phyloP scores from a whole-genome alignment of 2,797 vertebrate species.

The Odontamblyopus rebecca region DNA sequence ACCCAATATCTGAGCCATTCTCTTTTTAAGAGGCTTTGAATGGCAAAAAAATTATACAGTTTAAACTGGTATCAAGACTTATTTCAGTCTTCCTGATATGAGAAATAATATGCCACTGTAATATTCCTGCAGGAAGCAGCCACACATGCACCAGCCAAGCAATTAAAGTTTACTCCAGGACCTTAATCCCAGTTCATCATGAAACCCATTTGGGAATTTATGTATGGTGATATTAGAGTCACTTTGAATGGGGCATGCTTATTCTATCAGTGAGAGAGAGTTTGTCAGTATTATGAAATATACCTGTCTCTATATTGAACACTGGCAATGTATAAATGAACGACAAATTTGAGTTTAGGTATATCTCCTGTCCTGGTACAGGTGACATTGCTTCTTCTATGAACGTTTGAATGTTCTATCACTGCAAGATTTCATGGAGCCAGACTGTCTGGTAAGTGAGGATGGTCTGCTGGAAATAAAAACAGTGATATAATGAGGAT shows the following conservation, averaged over 20 bases:
- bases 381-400: constrained; percentile 16
- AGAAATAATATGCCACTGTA: background rate
- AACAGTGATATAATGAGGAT: constrained; percentile 44
- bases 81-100: background rate
- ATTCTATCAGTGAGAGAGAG: background rate
- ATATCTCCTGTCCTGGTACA: constrained; percentile 20
- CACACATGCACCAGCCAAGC: background rate
- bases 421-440: constrained; percentile 46
- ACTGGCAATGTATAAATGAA: constrained; percentile 18
- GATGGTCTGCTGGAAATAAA: constrained; percentile 49
- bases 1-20: background rate
- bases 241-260: background rate
- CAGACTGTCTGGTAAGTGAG: constrained; percentile 49
- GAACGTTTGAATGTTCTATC: constrained; percentile 25
- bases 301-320: constrained; percentile 1
- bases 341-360: constrained; percentile 13
- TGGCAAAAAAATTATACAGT: background rate
- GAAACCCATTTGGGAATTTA: no score
- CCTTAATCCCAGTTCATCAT: background rate
- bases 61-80: background rate
- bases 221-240: background rate
- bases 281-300: background rate
- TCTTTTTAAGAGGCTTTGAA: background rate
- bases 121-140: no score
- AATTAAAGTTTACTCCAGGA: background rate